Base-by-base conservation (phyloP, 1,140 invertebrate genomes). In the Drosophila trapezifrons region DNA sequence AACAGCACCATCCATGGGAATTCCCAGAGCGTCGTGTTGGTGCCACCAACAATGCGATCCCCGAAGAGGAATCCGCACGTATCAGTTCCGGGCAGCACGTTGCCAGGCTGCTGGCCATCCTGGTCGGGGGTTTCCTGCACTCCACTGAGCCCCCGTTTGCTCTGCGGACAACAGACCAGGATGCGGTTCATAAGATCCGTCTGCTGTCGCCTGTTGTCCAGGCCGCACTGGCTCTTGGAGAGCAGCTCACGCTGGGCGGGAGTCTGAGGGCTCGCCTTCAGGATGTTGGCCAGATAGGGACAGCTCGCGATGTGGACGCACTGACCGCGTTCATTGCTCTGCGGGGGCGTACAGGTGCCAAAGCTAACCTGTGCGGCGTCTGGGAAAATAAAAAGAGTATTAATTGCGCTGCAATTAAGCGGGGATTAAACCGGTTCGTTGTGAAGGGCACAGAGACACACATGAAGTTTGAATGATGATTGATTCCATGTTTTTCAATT, bases 1-100 rank as follows among this genome's bases (percentile, higher is more conserved):
- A 96, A 57, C 0, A 95, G 80, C 0, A 93, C 93, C 94, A 96
- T 95, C 95, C 95, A 96, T 0, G 95, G 95, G 82, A 94, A 96
- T 75, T 95, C 95, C 49, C 94, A 94, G 3, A 95, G 86, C 0
- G 93, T 93, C 0, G 95, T 94, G 10, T 92, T 90, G 46, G 93
- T 91, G 10, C 95, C 95, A 7, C 94, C 94, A 32, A 94, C 92
- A 25, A 96, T 94, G 27, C 93, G 93, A 80, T 94, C 91, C 5
- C 89, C 89, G 7, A 87, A 91, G 25, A 92, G 80, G 12, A 91
- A 74, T 0, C 93, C 93, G 64, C 93, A 94, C 25, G 87, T 73
- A 4, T 77, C 86, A 2, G 66, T 72, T 13, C 59, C 60, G 7
- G 90, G 90, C 17, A 91, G 38, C 5, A 90, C 73, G 32, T 91